phyloP scores from a whole-genome alignment of 2,797 vertebrate genomes.

The Tapera naevia region DNA sequence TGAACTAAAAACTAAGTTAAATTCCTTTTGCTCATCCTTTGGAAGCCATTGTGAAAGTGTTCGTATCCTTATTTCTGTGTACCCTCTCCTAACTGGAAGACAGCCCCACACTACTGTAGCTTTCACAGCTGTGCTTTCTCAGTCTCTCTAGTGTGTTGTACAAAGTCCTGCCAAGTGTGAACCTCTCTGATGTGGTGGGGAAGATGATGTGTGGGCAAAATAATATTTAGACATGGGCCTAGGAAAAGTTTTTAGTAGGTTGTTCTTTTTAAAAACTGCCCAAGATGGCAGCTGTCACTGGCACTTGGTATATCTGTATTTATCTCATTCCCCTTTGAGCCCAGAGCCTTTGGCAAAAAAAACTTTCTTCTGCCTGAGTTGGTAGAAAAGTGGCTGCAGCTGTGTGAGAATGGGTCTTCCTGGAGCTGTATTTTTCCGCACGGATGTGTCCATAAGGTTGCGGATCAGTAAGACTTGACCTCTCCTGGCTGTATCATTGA shows the following conservation, averaged over 20 bases:
- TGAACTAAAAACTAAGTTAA: background rate
- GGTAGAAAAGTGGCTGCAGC: background rate
- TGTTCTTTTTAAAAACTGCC: background rate
- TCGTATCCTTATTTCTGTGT: background rate
- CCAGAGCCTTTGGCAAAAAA: background rate
- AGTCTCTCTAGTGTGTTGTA: background rate
- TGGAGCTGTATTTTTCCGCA: background rate
- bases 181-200: background rate
- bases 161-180: background rate
- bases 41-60: background rate
- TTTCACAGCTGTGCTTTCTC: background rate
- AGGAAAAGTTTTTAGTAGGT: background rate
- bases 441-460: background rate
- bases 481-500: accelerated
- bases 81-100: background rate
- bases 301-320: background rate
- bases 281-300: background rate
- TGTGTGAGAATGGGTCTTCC: background rate
- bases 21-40: background rate
- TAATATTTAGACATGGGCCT: background rate
- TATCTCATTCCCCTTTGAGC: background rate
- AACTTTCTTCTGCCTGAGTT: background rate
- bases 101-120: background rate
- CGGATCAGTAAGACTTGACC: background rate
- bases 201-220: background rate